Percentiles rank a stretch among this genome's conserved stretches.
Evolutionary conservation across 1,140 invertebrate species (phyloP).

Genomic region (Brachionus koreanus): DNA sequence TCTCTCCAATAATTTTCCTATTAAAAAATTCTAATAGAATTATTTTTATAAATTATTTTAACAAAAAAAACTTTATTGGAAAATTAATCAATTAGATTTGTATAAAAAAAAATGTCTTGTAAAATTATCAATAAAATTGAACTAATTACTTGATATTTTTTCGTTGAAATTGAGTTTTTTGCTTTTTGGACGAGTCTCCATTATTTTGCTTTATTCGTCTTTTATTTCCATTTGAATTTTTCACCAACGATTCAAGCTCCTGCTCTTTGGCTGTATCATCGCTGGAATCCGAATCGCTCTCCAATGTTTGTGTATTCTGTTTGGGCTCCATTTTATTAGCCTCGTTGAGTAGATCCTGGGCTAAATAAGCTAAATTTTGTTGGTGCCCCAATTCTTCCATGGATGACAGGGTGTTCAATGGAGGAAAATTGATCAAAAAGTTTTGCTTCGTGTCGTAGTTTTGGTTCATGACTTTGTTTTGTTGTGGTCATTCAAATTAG

Average conservation of each 20-base stretch:
- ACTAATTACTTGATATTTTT: constrained; percentile 10
- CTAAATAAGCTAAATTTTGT: constrained; percentile 32
- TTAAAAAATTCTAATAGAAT: background rate
- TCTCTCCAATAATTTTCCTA: constrained; percentile 26
- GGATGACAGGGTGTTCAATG: background rate
- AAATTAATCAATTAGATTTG: no score
- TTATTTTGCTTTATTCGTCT: background rate
- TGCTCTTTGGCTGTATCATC: background rate
- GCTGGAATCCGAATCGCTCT: background rate
- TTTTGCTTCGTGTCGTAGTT: background rate
- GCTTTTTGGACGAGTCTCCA: background rate
- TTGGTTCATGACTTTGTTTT: background rate
- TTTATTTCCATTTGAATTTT: background rate
- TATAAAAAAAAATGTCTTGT: background rate
- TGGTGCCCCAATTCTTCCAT: background rate
- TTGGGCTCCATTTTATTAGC: background rate
- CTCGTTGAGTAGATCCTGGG: constrained; percentile 28
- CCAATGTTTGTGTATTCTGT: background rate
- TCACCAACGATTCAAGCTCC: background rate
- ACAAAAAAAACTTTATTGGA: background rate
- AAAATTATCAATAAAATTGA: background rate
- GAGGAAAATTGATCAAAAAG: background rate
- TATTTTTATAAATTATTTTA: background rate
- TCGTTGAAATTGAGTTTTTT: background rate
- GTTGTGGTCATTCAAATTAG: background rate